Evolutionary conservation across 2,113 vertebrate species (phyloP).

Genomic region (Nibea coibor): DNA sequence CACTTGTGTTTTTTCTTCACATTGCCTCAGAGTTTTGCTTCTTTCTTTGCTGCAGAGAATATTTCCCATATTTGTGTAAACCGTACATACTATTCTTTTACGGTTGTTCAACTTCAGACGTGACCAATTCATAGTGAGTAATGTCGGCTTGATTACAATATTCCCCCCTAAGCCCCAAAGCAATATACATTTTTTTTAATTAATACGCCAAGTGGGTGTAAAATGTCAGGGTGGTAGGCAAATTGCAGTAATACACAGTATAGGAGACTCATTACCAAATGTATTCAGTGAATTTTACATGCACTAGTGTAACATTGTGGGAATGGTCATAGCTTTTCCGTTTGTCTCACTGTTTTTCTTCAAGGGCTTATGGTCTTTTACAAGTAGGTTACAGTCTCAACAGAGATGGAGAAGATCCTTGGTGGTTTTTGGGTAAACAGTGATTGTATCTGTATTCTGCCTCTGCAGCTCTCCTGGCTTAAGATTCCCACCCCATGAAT

Average conservation of each 20-base stretch:
- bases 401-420: conserved; percentile 18
- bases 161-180: conserved; percentile 40
- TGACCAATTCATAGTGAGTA: conserved; percentile 48
- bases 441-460: conserved; percentile 45
- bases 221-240: conserved; percentile 9
- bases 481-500: conserved; percentile 58
- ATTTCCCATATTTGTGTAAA: conserved; percentile 16
- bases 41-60: conserved; percentile 7
- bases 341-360: conserved; percentile 12
- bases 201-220: conserved; percentile 40
- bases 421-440: conserved; percentile 48
- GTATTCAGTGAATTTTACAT: neutral
- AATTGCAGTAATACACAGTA: conserved; percentile 25
- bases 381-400: conserved; percentile 5
- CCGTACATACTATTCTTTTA: neutral
- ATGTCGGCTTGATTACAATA: conserved; percentile 58
- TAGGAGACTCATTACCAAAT: conserved; percentile 26
- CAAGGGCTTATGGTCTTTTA: neutral
- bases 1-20: conserved; percentile 9
- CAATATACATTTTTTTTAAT: conserved; percentile 39
- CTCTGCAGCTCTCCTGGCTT: conserved; percentile 32
- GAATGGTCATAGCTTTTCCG: neutral
- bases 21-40: conserved; percentile 16
- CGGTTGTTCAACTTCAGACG: conserved; percentile 32
- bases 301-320: neutral